Conservation (phyloP, 2,113 vertebrate genomes). For the Dissostichus mawsoni region DNA sequence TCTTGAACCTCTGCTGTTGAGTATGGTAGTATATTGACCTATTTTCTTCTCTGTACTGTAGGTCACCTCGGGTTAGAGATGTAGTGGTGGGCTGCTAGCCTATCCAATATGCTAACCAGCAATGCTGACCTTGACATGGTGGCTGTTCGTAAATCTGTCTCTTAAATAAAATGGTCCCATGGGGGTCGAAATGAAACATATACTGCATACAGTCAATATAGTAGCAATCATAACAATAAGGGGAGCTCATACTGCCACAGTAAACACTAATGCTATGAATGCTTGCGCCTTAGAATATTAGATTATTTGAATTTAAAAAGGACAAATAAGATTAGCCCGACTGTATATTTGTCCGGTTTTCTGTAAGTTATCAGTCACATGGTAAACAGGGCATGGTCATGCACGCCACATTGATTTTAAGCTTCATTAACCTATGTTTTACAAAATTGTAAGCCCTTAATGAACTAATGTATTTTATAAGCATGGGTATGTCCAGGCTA, state of each 20-base stretch:
- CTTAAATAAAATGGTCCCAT: background rate
- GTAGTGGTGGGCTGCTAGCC: background rate
- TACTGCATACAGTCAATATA: background rate
- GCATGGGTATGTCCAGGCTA: background rate
- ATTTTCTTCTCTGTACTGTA: slow-evolving; percentile 8
- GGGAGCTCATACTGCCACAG: background rate
- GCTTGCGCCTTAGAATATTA: background rate
- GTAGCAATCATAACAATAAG: background rate
- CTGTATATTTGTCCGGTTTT: background rate
- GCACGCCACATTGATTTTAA: background rate
- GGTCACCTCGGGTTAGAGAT: slow-evolving; percentile 36
- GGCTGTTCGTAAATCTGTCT: background rate
- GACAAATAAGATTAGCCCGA: background rate
- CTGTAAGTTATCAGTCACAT: background rate
- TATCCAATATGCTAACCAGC: slow-evolving; percentile 11
- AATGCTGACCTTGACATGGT: slow-evolving; percentile 15
- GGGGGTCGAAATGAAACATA: background rate
- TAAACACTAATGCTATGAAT: background rate
- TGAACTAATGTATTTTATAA: background rate
- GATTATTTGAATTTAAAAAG: background rate
- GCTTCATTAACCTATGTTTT: background rate
- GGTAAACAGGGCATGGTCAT: background rate
- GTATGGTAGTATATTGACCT: slow-evolving; percentile 20
- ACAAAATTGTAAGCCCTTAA: background rate
- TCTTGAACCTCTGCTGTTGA: slow-evolving; percentile 37